Percentiles rank a stretch among this genome's conserved stretches.
Evolutionary conservation across 2,113 vertebrate genomes (phyloP).

Genomic region (Mormyrus lacerda): DNA sequence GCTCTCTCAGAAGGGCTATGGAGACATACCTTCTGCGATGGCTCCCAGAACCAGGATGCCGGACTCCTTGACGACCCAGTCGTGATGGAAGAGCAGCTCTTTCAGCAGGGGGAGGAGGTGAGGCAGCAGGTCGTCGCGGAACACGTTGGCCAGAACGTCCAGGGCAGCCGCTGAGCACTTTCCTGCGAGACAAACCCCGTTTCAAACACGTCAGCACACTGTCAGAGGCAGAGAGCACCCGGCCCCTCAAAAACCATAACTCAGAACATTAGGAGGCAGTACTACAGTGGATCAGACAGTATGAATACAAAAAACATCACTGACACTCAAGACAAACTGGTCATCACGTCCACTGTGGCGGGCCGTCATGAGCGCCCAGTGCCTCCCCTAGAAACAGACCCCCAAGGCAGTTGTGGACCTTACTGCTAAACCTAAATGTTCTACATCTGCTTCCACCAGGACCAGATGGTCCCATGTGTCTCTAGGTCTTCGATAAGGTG

Average conservation of each 20-base stretch:
- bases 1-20: neutral
- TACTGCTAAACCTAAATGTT: neutral
- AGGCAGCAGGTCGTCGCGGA: constrained; percentile 84
- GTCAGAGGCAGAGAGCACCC: neutral
- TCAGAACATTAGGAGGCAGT: no score
- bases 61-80: constrained; percentile 92
- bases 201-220: neutral
- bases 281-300: constrained; percentile 19
- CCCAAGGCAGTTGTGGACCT: neutral
- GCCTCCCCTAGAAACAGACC: neutral
- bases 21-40: constrained; percentile 75
- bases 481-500: neutral
- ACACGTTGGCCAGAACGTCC: constrained; percentile 87
- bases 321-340: neutral
- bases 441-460: neutral
- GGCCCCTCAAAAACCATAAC: neutral
- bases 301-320: constrained; percentile 24
- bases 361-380: neutral
- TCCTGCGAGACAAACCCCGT: constrained; percentile 45
- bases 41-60: constrained; percentile 87
- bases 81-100: constrained; percentile 84
- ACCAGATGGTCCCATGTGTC: neutral
- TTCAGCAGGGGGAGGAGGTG: constrained; percentile 85
- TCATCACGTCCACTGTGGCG: constrained; percentile 12
- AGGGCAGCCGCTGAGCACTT: constrained; percentile 85